Evolutionary conservation across 2,113 vertebrate genomes (phyloP).

Genomic region (Syngnathus typhle): DNA sequence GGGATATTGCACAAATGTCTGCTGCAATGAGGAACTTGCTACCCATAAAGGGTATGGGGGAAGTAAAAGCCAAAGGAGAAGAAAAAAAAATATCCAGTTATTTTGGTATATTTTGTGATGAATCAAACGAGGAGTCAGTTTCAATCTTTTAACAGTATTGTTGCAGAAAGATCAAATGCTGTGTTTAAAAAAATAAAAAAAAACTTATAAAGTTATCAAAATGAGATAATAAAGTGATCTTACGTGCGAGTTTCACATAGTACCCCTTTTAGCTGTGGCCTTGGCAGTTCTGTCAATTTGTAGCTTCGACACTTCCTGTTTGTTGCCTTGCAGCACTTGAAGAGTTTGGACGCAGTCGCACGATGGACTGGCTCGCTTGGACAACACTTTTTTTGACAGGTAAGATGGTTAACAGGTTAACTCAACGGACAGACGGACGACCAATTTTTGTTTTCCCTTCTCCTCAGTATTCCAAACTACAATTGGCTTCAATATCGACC

Average conservation of each 20-base stretch:
- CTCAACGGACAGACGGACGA: background rate
- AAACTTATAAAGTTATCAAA: background rate
- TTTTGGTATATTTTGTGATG: background rate
- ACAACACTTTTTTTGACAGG: conserved; percentile 37
- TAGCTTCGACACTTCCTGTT: conserved; percentile 3
- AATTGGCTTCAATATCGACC: conserved; percentile 60
- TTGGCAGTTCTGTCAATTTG: conserved; percentile 9
- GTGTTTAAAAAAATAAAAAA: background rate
- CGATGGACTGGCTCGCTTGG: conserved; percentile 40
- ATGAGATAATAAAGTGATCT: background rate
- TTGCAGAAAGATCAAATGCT: background rate
- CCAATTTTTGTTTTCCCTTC: background rate
- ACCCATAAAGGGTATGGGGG: background rate
- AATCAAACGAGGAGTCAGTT: background rate
- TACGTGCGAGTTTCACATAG: conserved; percentile 18
- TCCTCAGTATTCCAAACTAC: conserved; percentile 38
- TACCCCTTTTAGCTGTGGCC: fast-evolving
- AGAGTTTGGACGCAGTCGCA: conserved; percentile 1
- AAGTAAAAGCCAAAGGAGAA: conserved; percentile 29
- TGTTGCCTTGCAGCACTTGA: background rate
- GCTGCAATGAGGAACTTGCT: background rate
- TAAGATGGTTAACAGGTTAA: conserved; percentile 38
- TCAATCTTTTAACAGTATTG: background rate
- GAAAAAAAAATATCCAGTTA: conserved; percentile 8
- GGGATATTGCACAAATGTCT: background rate